phyloP scores from a whole-genome alignment of 64 coral and sea anemone genomes.

The Platygyra sinensis region DNA sequence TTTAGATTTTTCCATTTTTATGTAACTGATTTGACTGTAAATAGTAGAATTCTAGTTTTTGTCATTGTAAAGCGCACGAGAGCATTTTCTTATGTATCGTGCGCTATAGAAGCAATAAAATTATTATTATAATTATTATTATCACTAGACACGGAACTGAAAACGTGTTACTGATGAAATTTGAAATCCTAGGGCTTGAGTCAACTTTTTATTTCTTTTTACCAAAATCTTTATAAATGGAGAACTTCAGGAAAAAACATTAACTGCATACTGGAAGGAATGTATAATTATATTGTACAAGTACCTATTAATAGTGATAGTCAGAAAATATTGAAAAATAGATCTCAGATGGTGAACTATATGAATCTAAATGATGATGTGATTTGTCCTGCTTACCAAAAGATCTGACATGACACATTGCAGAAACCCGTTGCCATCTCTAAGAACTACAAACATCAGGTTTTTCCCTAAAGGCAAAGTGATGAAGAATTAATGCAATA shows the following conservation, averaged over 20 bases:
- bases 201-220: too few relatives aligned
- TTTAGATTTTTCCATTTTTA: too few relatives aligned
- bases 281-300: not conserved
- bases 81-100: too few relatives aligned
- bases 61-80: too few relatives aligned
- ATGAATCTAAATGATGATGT: not conserved
- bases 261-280: not conserved
- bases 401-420: constrained; percentile 90
- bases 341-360: not conserved
- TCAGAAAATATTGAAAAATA: not conserved
- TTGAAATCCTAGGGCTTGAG: too few relatives aligned
- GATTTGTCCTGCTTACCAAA: constrained; percentile 56
- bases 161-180: too few relatives aligned
- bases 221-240: too few relatives aligned
- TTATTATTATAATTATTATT: too few relatives aligned
- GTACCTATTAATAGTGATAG: not conserved
- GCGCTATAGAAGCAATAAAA: too few relatives aligned
- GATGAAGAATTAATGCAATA: not conserved
- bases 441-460: constrained; percentile 89
- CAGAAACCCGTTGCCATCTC: constrained; percentile 97
- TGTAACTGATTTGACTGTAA: too few relatives aligned
- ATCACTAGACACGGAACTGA: too few relatives aligned
- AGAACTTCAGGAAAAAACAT: not conserved
- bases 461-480: constrained; percentile 68
- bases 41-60: too few relatives aligned